phyloP scores from a whole-genome alignment of 2,113 vertebrate genomes.

The Corythaeola cristata region DNA sequence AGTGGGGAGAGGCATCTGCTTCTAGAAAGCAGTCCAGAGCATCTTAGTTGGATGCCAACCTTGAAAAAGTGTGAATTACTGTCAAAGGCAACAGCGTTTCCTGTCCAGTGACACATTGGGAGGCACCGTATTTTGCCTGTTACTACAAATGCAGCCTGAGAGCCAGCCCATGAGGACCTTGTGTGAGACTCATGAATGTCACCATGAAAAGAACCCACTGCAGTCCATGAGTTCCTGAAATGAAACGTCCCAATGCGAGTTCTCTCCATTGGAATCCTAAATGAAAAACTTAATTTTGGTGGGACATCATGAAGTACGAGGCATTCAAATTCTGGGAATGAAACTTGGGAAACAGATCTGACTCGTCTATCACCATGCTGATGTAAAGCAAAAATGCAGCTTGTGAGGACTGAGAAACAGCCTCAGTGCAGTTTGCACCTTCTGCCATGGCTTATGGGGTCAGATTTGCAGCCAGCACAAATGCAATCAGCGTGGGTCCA shows the following conservation, averaged over 20 bases:
- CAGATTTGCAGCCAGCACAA: not conserved
- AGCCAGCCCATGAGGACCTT: not conserved
- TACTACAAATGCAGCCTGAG: not conserved
- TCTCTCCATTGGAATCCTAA: not conserved
- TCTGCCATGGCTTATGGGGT: not conserved
- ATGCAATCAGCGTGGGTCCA: not conserved
- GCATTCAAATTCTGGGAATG: not conserved
- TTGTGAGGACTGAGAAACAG: not conserved
- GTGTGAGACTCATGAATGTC: not conserved
- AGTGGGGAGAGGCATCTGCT: not conserved
- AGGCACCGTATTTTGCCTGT: not conserved
- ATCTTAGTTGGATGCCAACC: not conserved
- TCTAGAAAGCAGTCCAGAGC: not conserved
- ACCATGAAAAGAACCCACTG: not conserved
- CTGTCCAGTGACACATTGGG: slow-evolving; percentile 52
- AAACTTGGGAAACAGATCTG: not conserved
- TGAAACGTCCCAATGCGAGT: not conserved
- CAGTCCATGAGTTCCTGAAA: slow-evolving; percentile 3
- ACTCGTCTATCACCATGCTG: not conserved
- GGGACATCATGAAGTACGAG: not conserved
- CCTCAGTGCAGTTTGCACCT: not conserved
- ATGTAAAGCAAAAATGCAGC: not conserved
- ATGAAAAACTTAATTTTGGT: not conserved
- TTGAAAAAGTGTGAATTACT: slow-evolving; percentile 43
- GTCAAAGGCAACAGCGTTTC: slow-evolving; percentile 12